Conservation (phyloP, 2,888 invertebrate genomes). For the Phaedon cochleariae region DNA sequence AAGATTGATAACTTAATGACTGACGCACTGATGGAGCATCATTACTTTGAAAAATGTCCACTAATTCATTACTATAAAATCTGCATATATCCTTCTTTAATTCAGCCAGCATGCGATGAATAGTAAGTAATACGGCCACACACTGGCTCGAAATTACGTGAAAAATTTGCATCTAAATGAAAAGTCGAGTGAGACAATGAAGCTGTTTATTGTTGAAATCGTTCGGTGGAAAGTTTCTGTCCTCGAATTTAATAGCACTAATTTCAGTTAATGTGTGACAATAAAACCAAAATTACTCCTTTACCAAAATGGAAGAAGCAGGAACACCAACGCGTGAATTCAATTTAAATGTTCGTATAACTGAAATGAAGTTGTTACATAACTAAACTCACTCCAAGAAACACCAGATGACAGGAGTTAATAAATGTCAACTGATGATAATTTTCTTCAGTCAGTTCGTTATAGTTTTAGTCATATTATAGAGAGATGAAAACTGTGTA, state of each 20-base stretch:
- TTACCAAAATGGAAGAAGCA: too few species aligned
- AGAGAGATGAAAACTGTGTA: too few species aligned
- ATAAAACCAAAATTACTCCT: constrained; percentile 22
- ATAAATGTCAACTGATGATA: too few species aligned
- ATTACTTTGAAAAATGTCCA: constrained; percentile 22
- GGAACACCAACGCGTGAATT: too few species aligned
- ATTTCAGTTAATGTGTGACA: constrained; percentile 25
- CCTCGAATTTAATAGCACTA: constrained; percentile 21
- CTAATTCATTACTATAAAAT: constrained; percentile 34
- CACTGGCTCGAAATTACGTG: constrained; percentile 37
- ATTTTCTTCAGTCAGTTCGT: neutral
- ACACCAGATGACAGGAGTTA: too few species aligned
- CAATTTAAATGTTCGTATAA: too few species aligned
- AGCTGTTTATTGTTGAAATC: constrained; percentile 34
- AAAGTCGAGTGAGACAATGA: constrained; percentile 37
- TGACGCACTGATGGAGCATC: constrained; percentile 24
- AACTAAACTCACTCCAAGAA: too few species aligned
- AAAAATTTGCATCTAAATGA: constrained; percentile 43
- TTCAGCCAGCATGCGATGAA: constrained; percentile 29
- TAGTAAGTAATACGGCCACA: constrained; percentile 41
- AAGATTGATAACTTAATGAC: constrained; percentile 36
- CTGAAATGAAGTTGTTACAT: too few species aligned
- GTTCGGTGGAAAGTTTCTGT: constrained; percentile 22
- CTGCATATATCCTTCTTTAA: constrained; percentile 39
- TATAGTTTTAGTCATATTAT: too few species aligned